Conservation (phyloP, 92 coral and sea anemone species). For the Metridium senile region DNA sequence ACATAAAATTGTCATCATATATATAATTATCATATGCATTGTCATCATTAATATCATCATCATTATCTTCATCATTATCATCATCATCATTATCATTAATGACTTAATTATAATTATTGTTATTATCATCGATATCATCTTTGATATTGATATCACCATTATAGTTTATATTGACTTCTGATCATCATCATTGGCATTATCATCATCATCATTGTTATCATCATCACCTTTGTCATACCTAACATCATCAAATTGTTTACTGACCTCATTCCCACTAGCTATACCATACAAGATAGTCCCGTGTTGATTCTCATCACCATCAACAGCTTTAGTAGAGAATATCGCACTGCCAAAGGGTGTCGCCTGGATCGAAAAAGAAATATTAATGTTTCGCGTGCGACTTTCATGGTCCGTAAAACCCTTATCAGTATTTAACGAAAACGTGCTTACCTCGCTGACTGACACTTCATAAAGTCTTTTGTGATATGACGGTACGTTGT, state of each 20-base stretch:
- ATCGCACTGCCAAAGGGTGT: neutral
- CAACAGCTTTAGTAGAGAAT: conserved; percentile 8
- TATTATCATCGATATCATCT: too few species aligned
- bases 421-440: too few species aligned
- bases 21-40: neutral
- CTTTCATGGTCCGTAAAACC: too few species aligned
- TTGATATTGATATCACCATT: too few species aligned
- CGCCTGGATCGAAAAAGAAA: neutral
- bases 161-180: too few species aligned
- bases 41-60: neutral
- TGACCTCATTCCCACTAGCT: conserved; percentile 38
- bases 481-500: conserved; percentile 19
- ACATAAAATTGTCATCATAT: neutral
- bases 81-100: too few species aligned
- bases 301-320: neutral
- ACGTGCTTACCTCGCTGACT: conserved; percentile 22
- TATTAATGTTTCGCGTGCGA: neutral
- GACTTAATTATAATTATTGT: too few species aligned
- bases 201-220: neutral
- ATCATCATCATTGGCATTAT: neutral
- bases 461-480: conserved; percentile 10
- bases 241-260: neutral
- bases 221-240: neutral
- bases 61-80: neutral
- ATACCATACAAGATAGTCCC: neutral